phyloP scores from a whole-genome alignment of 2,888 invertebrate species.

The Leptopilina myrica region DNA sequence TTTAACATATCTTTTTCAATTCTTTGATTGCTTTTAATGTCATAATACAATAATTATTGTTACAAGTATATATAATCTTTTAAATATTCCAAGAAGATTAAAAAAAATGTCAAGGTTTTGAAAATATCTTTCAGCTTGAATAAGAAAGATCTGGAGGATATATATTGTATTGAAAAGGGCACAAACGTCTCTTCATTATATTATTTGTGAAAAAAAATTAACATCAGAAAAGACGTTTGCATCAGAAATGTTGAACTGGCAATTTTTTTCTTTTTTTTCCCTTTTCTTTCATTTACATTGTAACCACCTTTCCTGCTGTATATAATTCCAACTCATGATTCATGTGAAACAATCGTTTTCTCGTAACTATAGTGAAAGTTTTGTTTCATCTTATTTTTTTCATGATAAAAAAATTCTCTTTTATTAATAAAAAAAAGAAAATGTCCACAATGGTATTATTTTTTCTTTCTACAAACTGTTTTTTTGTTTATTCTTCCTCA shows the following conservation, averaged over 20 bases:
- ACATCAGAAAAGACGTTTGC: slow-evolving; percentile 22
- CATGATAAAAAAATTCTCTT: not conserved
- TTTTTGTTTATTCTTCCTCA: no score
- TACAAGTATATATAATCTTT: not conserved
- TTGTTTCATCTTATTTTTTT: not conserved
- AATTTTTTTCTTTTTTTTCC: not conserved
- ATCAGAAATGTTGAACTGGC: not conserved
- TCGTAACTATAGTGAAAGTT: slow-evolving; percentile 2
- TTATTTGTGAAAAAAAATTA: slow-evolving; percentile 11
- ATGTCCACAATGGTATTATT: not conserved
- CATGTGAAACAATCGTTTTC: slow-evolving; percentile 24
- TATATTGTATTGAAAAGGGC: not conserved
- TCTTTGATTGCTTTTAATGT: no score
- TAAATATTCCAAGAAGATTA: not conserved
- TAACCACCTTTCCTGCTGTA: slow-evolving; percentile 25
- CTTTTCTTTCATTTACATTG: not conserved
- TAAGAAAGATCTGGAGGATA: not conserved
- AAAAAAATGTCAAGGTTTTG: not conserved
- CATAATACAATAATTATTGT: no score
- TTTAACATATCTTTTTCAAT: no score
- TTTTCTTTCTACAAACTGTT: not conserved
- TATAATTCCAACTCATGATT: slow-evolving; percentile 25
- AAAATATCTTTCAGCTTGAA: not conserved
- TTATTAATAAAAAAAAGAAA: not conserved
- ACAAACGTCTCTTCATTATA: slow-evolving; percentile 21